Evolutionary conservation across 1,140 invertebrate genomes (phyloP), one percentile per base, ranked within the genome.

Genomic region (Zaprionus kolodkinae): DNA sequence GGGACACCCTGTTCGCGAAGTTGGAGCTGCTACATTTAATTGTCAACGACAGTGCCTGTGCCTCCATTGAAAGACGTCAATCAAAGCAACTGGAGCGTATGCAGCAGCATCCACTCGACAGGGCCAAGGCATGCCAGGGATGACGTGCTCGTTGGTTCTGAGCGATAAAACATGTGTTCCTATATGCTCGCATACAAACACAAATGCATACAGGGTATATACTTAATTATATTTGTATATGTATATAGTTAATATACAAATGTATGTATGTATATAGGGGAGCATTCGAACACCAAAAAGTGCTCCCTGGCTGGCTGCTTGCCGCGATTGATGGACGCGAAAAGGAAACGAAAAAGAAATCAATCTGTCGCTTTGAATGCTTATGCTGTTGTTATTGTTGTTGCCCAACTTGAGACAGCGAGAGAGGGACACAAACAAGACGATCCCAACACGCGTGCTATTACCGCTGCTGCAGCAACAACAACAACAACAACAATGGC

Each of bases 321-420:
- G 76, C 67, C 73, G 65, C 73, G 74, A 85, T 72, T 86, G 82
- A 81, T 78, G 82, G 72, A 81, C 76, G 76, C 70, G 70, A 55
- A 81, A 72, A 77, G 66, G 72, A 88, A 88, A 72, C 68, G 57
- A 61, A 76, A 88, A 79, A 83, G 60, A 78, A 83, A 86, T 88
- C 84, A 87, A 88, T 86, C 83, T 87, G 65, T 87, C 25, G 72
- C 50, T 59, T 69, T 57, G 21, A 50, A 72, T 59, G 45, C 27
- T 36, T 48, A 30, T 54, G 25, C 50, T 33, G 33, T 69, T 69
- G 30, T 40, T 54, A 6, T 17, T 25, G 30, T 56, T 38, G 21
- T 40, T 65, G 40, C 50, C 70, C 64, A 65, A 57, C 17, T 65
- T 63, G 35, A 68, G 55, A 60, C 55, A 11, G 11, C 27, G 3